phyloP scores from a whole-genome alignment of 2,113 vertebrate species.

The Ailuropoda melanoleuca region DNA sequence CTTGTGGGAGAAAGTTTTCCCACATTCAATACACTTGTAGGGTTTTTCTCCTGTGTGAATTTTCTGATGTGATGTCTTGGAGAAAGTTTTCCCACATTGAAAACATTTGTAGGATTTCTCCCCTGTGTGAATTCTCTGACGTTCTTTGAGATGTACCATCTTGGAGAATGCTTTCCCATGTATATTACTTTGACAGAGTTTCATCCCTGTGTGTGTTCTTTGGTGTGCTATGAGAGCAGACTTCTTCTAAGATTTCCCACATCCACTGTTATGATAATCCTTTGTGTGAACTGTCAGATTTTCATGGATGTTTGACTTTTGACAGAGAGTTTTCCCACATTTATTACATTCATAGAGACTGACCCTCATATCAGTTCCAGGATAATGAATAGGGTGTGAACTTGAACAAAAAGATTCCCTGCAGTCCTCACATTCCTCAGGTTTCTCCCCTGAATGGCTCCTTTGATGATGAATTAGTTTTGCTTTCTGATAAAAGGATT shows the following conservation, averaged over 20 bases:
- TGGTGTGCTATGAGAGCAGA: background rate
- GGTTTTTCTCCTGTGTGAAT: too few species aligned
- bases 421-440: slow-evolving; percentile 78
- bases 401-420: slow-evolving; percentile 57
- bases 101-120: background rate
- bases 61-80: background rate
- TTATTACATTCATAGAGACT: background rate
- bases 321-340: background rate
- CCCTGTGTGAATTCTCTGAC: background rate
- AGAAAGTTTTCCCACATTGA: background rate
- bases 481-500: slow-evolving; percentile 19
- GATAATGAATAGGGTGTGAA: slow-evolving; percentile 42
- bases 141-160: background rate
- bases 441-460: slow-evolving; percentile 51
- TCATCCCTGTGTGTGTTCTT: background rate
- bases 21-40: too few species aligned
- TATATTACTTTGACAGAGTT: background rate
- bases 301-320: background rate
- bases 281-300: slow-evolving; percentile 26
- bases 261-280: background rate
- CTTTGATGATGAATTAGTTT: background rate
- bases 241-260: background rate
- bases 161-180: background rate
- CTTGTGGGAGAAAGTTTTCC: too few species aligned
- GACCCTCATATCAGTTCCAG: slow-evolving; percentile 1